Evolutionary conservation across 2,888 invertebrate species (phyloP), one percentile per base, ranked within the genome.

Genomic region (Pantelozetes paolii): DNA sequence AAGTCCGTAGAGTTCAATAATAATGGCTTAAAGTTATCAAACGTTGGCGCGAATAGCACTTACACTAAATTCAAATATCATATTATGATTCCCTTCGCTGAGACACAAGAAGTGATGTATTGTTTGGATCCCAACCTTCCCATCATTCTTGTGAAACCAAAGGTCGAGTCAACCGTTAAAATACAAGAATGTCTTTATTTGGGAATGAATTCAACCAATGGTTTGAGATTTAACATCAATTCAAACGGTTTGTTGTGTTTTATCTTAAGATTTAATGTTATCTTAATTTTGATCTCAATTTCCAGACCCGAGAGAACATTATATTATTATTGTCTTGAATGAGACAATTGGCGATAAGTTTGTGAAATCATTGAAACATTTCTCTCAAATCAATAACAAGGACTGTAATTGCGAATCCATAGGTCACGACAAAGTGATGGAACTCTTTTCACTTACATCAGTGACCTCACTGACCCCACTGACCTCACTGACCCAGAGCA

Each of bases 1-100:
- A 36, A 11, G 11, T 8, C 36, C 11, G 36, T 36, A 8, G 36
- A 36, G 36, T 36, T 36, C 6, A 36, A 8, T 36, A 11, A 5
- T 8, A 11, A 36, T 5, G 36, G 36, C 5, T 8, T 36, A 36
- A 36, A 36, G 36, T 11, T 36, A 11, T 8, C 36, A 36, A 36
- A 36, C 36, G 36, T 36, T 11, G 36, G 11, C 6, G 6, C 36
- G 6, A 36, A 36, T 36, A 36, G 36, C 36, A 50, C 50, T 15
- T 9, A 50, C 5, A 50, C 6, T 5, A 50, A 50, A 5, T 50
- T 20, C 20, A 50, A 50, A 50, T 50, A 50, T 50, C 50, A 50
- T 50, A 15, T 50, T 9, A 50, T 50, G 50, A 50, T 50, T 50
- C 50, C 50, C 6, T 50, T 50, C 50, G 50, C 18, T 50, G 50